phyloP scores from a whole-genome alignment of 2,888 invertebrate genomes.

The Hypsopygia costalis region DNA sequence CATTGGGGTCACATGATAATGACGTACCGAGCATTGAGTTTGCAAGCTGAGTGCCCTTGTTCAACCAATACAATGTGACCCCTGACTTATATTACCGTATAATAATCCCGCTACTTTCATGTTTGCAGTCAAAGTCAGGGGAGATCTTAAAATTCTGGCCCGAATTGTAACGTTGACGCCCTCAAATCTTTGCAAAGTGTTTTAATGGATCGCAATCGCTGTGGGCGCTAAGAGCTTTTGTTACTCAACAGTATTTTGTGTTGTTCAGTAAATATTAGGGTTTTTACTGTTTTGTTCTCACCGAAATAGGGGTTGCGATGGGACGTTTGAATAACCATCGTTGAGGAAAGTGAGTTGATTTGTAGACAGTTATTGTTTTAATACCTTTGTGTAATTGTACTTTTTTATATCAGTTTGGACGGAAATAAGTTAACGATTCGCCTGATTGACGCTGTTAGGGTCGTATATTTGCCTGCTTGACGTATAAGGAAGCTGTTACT shows the following conservation, averaged over 20 bases:
- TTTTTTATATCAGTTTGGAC: too few species aligned
- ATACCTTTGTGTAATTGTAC: background rate
- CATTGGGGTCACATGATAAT: conserved; percentile 48
- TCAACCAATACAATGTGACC: conserved; percentile 32
- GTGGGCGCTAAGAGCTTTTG: conserved; percentile 63
- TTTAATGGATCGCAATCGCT: conserved; percentile 62
- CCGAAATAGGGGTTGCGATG: conserved; percentile 13
- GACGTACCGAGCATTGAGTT: conserved; percentile 34
- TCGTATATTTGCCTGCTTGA: too few species aligned
- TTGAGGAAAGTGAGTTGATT: background rate
- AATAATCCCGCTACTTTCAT: conserved; percentile 23
- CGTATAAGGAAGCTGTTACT: too few species aligned
- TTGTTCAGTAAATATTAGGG: conserved; percentile 61
- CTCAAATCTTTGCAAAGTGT: conserved; percentile 69
- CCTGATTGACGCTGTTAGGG: too few species aligned
- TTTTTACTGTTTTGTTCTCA: conserved; percentile 41
- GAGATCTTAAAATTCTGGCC: conserved; percentile 46
- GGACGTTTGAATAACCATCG: conserved; percentile 1
- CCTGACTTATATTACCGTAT: conserved; percentile 32
- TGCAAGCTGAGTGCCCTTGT: conserved; percentile 41
- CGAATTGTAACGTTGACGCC: conserved; percentile 47
- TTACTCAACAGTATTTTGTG: conserved; percentile 55
- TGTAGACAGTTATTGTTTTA: background rate
- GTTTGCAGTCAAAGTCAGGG: conserved; percentile 24
- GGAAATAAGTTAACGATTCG: too few species aligned